Percentiles rank a stretch among this genome's conserved stretches.
These are phyloP conservation scores for Brachycybe producta DNA, from an alignment of 2,888 invertebrate genomes.

Conservation along the genomic window DNA sequence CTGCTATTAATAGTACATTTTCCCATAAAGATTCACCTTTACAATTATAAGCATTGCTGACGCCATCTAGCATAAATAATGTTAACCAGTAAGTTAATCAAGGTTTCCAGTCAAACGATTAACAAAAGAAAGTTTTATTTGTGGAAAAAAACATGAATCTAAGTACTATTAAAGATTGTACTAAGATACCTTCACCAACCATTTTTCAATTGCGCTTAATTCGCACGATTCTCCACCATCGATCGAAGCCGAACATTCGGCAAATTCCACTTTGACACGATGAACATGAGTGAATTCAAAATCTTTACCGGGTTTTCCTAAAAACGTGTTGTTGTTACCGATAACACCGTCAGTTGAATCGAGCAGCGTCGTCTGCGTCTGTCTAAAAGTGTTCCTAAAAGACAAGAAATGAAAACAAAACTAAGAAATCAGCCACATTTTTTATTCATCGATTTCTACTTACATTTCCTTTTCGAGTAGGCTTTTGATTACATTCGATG, in stretches of 20 bases:
- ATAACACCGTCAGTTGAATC: conserved; percentile 62
- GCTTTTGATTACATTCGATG: conserved; percentile 58
- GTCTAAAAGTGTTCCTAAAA: conserved; percentile 65
- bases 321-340: conserved; percentile 42
- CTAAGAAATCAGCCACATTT: not conserved
- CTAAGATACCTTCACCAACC: not conserved
- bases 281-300: conserved; percentile 67
- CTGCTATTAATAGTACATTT: too few species aligned
- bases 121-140: not conserved
- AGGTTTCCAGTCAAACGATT: too few species aligned
- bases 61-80: too few species aligned
- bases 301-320: conserved; percentile 65
- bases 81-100: too few species aligned
- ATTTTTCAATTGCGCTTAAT: not conserved
- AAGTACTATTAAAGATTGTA: not conserved
- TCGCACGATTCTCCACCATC: conserved; percentile 49
- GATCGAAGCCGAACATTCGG: conserved; percentile 44
- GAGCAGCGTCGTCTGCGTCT: conserved; percentile 69
- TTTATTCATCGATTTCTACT: conserved; percentile 32
- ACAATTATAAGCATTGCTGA: too few species aligned
- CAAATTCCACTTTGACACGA: conserved; percentile 45
- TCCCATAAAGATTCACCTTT: too few species aligned
- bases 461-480: conserved; percentile 84
- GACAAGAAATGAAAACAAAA: conserved; percentile 9
- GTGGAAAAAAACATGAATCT: not conserved